Percentiles rank a stretch among this genome's conserved stretches.
Evolutionary conservation across 2,113 vertebrate genomes (phyloP).

Genomic region (Thamnophis sirtalis): DNA sequence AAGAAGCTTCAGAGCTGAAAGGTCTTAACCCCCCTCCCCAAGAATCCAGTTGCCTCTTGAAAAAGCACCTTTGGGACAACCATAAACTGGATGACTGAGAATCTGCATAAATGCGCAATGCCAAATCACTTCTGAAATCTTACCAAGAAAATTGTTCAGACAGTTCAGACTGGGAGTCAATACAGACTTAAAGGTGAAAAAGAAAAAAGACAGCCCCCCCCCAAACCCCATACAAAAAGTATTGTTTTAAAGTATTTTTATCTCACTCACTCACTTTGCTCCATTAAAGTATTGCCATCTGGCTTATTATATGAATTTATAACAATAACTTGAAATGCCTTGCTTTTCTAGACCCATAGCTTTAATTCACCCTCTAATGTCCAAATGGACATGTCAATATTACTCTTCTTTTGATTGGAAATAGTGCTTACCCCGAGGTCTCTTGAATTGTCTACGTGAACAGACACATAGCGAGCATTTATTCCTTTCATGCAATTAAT

Average conservation of each 20-base stretch:
- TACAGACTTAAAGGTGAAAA: background rate
- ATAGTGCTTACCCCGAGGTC: constrained; percentile 88
- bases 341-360: background rate
- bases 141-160: background rate
- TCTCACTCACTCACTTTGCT: background rate
- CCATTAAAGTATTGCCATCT: background rate
- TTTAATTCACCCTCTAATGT: background rate
- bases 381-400: background rate
- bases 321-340: too few relatives aligned
- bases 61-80: too few relatives aligned
- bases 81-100: too few relatives aligned
- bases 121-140: background rate
- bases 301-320: background rate
- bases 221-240: background rate
- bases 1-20: too few relatives aligned
- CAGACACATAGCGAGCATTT: constrained; percentile 87
- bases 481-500: constrained; percentile 97
- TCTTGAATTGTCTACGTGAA: constrained; percentile 97
- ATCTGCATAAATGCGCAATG: background rate
- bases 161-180: background rate
- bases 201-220: background rate
- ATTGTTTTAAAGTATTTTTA: background rate
- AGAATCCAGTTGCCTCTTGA: too few relatives aligned
- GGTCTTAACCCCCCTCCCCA: too few relatives aligned
- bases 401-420: background rate